Evolutionary conservation across 2,113 vertebrate species (phyloP), one percentile per base, ranked within the genome.

Genomic region (Anser cygnoides): DNA sequence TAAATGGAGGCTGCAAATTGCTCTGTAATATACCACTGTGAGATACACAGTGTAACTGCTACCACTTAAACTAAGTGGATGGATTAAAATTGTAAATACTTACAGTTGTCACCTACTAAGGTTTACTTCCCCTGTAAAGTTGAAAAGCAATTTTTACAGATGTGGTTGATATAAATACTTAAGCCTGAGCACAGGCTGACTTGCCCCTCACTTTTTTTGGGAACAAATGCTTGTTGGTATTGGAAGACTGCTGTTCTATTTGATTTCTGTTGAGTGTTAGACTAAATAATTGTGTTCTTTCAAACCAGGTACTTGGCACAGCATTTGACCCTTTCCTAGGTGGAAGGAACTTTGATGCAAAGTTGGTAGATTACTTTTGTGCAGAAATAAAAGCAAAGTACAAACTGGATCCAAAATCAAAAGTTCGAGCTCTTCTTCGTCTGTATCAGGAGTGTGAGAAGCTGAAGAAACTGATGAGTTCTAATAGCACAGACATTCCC

Each of bases 281-380:
- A 79, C 66, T 65, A 43, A 81, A 44, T 63, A 70, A 39, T 52
- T 87, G 57, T 92, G 16, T 76, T 93, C 46, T 67, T 91, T 87
- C 74, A 57, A 96, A 94, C 78, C 84, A 98, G 98, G 97, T 98
- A n/a, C 97, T 98, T 72, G 98, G 98, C 59, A 98, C 98, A 84
- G 98, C 98, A 31, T 98, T 98, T 97, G 98, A 99, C 92, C 98
- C 98, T 63, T 98, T 98, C 94, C 91, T 99, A 2, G 98, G 98
- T 74, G 98, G 98, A 58, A 98, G 98, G 85, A 97, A 98, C 92
- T 98, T 99, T 21, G 98, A 98, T 96, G 98, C 98, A 91, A 98
- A 98, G 82, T 79, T 99, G 39, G 98, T 98, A 67, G 98, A 99
- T 87, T 84, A 98, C 84, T 99, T 98, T 21, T 98, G 98, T 96